Evolutionary conservation across 2,113 vertebrate genomes (phyloP).

Genomic region (Callipepla squamata): DNA sequence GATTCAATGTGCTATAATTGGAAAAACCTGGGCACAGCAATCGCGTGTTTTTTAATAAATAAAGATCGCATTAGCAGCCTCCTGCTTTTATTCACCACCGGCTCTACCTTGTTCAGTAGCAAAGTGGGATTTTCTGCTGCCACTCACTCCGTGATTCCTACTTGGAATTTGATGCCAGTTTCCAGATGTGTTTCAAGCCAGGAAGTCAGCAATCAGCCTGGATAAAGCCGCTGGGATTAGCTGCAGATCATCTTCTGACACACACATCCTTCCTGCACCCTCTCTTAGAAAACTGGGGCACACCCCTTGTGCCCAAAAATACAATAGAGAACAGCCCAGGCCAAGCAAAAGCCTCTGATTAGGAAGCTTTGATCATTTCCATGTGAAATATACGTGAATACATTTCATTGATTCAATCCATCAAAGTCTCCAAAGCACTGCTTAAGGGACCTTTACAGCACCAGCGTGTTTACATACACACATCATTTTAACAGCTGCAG

Average conservation of each 20-base stretch:
- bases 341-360: neutral
- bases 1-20: slow-evolving; percentile 83
- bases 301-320: slow-evolving; percentile 31
- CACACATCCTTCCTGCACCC: slow-evolving; percentile 66
- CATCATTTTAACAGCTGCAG: neutral
- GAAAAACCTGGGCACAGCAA: slow-evolving; percentile 84
- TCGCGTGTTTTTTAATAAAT: slow-evolving; percentile 63
- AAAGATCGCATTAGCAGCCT: slow-evolving; percentile 56
- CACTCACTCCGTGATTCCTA: neutral
- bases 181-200: slow-evolving; percentile 66
- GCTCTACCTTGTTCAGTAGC: slow-evolving; percentile 57
- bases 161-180: slow-evolving; percentile 58
- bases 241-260: slow-evolving; percentile 51
- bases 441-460: neutral
- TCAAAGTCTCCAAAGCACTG: neutral
- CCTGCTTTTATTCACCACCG: slow-evolving; percentile 32
- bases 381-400: neutral
- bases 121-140: slow-evolving; percentile 38
- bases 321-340: neutral
- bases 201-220: slow-evolving; percentile 83
- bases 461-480: neutral
- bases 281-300: slow-evolving; percentile 48
- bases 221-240: slow-evolving; percentile 66
- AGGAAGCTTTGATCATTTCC: neutral
- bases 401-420: slow-evolving; percentile 2